Evolutionary conservation across 2,113 vertebrate genomes (phyloP), one percentile per base, ranked within the genome.

Genomic region (Promerops cafer): DNA sequence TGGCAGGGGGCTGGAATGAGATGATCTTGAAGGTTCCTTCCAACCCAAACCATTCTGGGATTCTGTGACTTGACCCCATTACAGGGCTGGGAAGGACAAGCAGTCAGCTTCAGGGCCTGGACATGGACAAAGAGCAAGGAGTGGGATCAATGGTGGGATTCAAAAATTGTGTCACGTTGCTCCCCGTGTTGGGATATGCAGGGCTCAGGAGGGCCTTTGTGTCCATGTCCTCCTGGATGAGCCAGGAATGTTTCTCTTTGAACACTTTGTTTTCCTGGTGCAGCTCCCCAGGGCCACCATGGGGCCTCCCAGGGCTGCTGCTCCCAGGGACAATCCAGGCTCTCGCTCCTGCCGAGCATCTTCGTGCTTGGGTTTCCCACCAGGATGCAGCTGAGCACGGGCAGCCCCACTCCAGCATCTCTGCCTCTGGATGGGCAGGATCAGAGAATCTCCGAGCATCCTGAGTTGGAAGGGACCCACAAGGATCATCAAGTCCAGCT

Each of bases 351-450:
- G 54, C 50, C 57, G 31, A 56, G 13, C 27, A 65, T 26, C 37
- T n/a, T 8, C 0, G 0, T 10, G 23, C 26, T 70, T 74, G 5
- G 1, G 10, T 50, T 87, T 87, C 45, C 59, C 68, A 22, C 11
- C 75, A 45, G 40, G 44, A 40, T 85, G 39, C 53, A 64, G 28
- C 35, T 1, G 2, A 54, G 35, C 59, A 42, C 0, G 0, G 33
- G 44, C 47, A 80, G 39, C 30, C 12, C 7, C 1, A 0, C 35
- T 47, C 20, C 76, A 63, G 35, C 23, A 39, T 6, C 68, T 74
- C 52, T 75, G 65, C 60, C 33, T 50, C 44, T 19, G 27, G 11
- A 19, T 61, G 59, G 31, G 33, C 16, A 65, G 39, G 27, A 42
- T 56, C 79, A 56, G 13, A 12, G 49, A 63, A 33, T 12, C 71